Evolutionary conservation across 1,140 invertebrate genomes (phyloP).

Genomic region (Araneus ventricosus): DNA sequence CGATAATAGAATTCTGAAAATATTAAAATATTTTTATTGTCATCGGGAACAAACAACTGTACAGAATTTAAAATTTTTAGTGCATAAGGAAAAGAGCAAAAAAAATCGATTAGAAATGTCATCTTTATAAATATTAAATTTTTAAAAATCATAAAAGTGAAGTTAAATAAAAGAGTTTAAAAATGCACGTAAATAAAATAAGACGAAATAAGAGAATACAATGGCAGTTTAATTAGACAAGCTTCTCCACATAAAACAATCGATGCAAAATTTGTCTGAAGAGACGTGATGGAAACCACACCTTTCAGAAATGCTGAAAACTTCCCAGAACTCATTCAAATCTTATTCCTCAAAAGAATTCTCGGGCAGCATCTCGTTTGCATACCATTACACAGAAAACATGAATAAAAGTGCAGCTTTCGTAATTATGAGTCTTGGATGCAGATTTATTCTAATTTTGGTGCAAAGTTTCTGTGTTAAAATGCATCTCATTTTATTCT

Average conservation of each 20-base stretch:
- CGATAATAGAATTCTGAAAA: no score
- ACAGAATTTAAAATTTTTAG: no score
- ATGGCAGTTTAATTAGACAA: background rate
- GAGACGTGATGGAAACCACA: background rate
- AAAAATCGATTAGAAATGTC: no score
- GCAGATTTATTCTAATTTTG: slow-evolving; percentile 25
- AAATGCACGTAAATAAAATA: no score
- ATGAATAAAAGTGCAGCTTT: background rate
- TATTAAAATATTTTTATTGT: no score
- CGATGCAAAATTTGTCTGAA: background rate
- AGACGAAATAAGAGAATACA: background rate
- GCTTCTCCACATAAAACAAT: background rate
- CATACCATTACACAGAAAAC: background rate
- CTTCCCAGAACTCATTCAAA: background rate
- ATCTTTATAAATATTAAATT: no score
- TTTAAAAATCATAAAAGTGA: no score
- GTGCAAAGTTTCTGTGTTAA: background rate
- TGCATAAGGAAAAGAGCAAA: no score
- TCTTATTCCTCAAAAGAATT: background rate
- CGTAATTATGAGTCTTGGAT: background rate
- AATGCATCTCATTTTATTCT: background rate
- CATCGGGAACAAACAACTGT: no score
- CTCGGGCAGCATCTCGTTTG: background rate
- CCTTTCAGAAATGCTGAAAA: background rate
- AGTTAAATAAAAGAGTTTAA: no score